These are phyloP conservation scores for Panzeria rudis DNA, from an alignment of 2,888 invertebrate genomes.

Conservation along the genomic window DNA sequence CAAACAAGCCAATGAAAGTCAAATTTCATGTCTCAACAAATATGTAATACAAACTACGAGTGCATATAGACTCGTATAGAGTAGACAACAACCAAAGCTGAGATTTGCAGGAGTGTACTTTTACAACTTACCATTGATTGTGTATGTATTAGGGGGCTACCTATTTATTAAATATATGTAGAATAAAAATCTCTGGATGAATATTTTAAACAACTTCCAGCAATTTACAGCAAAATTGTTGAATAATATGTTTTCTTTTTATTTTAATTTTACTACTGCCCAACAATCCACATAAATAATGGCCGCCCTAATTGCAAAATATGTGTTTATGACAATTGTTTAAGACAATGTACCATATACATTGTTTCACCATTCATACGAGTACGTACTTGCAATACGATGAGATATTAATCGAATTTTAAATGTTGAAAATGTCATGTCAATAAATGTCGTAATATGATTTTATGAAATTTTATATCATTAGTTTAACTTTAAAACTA, in stretches of 20 bases:
- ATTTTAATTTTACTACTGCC: background rate
- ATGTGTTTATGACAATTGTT: slow-evolving; percentile 31
- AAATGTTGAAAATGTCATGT: slow-evolving; percentile 79
- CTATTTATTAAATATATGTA: background rate
- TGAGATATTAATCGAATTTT: slow-evolving; percentile 80
- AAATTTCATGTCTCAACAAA: slow-evolving; percentile 62
- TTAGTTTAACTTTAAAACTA: slow-evolving; percentile 28
- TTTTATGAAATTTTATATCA: slow-evolving; percentile 76
- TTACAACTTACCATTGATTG: slow-evolving; percentile 14
- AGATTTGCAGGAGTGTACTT: slow-evolving; percentile 62
- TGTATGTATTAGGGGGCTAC: slow-evolving; percentile 5
- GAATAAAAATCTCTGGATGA: background rate
- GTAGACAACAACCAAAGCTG: slow-evolving; percentile 6
- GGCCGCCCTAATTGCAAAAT: slow-evolving; percentile 10
- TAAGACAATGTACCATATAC: slow-evolving; percentile 15
- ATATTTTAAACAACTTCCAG: background rate
- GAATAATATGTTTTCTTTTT: background rate
- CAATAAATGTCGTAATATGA: slow-evolving; percentile 80
- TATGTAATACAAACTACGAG: slow-evolving; percentile 47
- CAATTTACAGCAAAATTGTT: too few relatives aligned
- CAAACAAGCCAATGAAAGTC: slow-evolving; percentile 63
- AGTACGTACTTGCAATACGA: slow-evolving; percentile 19
- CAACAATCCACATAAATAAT: background rate
- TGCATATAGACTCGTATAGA: slow-evolving; percentile 22
- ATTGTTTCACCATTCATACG: background rate